Evolutionary conservation across 2,113 vertebrate genomes (phyloP).

Genomic region (Polyodon spathula): DNA sequence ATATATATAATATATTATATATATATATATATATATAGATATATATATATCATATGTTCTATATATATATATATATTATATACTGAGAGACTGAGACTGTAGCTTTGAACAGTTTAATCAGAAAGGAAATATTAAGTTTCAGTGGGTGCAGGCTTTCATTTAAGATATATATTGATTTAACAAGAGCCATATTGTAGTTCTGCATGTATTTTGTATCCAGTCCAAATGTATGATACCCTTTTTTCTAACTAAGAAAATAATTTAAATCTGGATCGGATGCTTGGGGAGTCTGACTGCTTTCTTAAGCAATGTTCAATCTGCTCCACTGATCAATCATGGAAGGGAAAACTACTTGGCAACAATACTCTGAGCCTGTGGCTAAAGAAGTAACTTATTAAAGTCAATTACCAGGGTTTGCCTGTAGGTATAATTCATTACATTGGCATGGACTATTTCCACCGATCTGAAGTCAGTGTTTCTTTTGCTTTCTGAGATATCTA

Average conservation of each 20-base stretch:
- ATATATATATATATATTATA: too few relatives aligned
- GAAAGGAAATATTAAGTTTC: too few relatives aligned
- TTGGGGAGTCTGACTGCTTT: conserved; percentile 38
- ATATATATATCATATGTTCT: too few relatives aligned
- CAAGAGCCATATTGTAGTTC: too few relatives aligned
- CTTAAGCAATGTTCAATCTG: conserved; percentile 23
- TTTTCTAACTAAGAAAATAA: conserved; percentile 24
- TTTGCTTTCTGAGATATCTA: conserved; percentile 14
- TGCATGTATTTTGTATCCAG: background rate
- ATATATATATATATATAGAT: too few relatives aligned
- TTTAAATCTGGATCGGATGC: conserved; percentile 46
- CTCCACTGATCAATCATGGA: conserved; percentile 10
- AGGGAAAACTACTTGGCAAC: conserved; percentile 14
- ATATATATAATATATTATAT: too few relatives aligned
- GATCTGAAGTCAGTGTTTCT: too few relatives aligned
- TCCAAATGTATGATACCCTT: background rate
- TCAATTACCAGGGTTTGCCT: conserved; percentile 5
- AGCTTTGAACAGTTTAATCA: too few relatives aligned
- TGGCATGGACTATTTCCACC: conserved; percentile 21
- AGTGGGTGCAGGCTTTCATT: too few relatives aligned
- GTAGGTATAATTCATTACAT: background rate
- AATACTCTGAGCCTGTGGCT: conserved; percentile 6
- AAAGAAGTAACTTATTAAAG: conserved; percentile 8
- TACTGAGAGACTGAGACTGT: too few relatives aligned
- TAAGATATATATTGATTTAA: too few relatives aligned